phyloP scores from a whole-genome alignment of 2,888 invertebrate genomes.

The Phymatocera aterrima region DNA sequence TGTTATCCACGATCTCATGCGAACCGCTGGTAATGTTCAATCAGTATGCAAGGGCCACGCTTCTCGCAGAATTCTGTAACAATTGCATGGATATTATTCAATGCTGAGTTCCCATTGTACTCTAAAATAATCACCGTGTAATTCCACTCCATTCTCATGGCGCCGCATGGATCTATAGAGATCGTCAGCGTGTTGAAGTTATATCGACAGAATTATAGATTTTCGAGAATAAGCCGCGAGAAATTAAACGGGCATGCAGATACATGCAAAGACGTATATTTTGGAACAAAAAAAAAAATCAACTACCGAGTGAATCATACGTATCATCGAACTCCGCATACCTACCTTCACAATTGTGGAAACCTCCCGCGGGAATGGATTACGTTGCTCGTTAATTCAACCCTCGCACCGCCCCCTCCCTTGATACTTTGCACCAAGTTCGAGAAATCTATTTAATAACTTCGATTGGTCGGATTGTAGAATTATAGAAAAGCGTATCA shows the following conservation, averaged over 20 bases:
- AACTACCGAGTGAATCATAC: too few species aligned
- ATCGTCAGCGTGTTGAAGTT: too few species aligned
- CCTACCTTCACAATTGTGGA: not conserved
- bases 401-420: not conserved
- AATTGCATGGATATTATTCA: not conserved
- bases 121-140: not conserved
- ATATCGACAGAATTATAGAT: too few species aligned
- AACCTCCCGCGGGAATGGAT: not conserved
- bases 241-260: too few species aligned
- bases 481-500: not conserved
- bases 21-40: not conserved
- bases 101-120: not conserved
- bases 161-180: too few species aligned
- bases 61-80: not conserved
- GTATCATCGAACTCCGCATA: not conserved
- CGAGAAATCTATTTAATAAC: conserved; percentile 5
- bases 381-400: not conserved
- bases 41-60: not conserved
- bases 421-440: conserved; percentile 20
- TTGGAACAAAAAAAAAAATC: too few species aligned
- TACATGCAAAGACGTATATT: too few species aligned
- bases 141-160: not conserved
- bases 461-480: conserved; percentile 14
- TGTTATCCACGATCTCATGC: not conserved
- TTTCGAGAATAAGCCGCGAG: too few species aligned